phyloP scores from a whole-genome alignment of 2,113 vertebrate genomes.

The Suricata suricatta region DNA sequence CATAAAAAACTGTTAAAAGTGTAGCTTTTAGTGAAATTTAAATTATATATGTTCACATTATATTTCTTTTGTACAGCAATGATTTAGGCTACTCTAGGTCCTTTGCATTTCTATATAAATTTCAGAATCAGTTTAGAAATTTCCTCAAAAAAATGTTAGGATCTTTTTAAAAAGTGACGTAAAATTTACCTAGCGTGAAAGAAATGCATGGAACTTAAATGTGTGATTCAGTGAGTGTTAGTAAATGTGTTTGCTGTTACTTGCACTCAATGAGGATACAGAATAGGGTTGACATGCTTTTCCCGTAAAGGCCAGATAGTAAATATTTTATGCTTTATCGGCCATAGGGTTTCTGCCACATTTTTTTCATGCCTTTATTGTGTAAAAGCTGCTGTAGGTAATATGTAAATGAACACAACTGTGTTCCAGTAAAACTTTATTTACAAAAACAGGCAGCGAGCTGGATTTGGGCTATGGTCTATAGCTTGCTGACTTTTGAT shows the following conservation, averaged over 20 bases:
- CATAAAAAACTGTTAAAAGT: not conserved
- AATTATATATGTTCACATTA: not conserved
- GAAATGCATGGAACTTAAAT: not conserved
- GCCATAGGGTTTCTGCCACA: not conserved
- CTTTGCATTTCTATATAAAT: not conserved
- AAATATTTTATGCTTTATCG: not conserved
- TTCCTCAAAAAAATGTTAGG: not conserved
- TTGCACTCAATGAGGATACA: not conserved
- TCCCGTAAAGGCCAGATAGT: not conserved
- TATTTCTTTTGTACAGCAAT: not conserved
- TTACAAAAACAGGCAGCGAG: not conserved
- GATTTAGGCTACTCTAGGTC: not conserved
- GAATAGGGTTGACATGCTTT: not conserved
- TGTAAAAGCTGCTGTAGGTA: not conserved
- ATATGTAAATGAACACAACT: not conserved
- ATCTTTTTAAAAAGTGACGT: not conserved
- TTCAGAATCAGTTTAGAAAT: not conserved
- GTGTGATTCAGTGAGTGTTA: not conserved
- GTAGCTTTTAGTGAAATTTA: not conserved
- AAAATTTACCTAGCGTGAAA: not conserved
- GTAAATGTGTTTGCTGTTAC: not conserved
- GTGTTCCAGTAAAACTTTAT: not conserved
- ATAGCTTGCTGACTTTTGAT: not conserved
- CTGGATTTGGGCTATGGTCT: not conserved
- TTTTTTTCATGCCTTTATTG: not conserved